phyloP scores from a whole-genome alignment of 2,797 vertebrate species.

The Parotocinclus haroldoi region DNA sequence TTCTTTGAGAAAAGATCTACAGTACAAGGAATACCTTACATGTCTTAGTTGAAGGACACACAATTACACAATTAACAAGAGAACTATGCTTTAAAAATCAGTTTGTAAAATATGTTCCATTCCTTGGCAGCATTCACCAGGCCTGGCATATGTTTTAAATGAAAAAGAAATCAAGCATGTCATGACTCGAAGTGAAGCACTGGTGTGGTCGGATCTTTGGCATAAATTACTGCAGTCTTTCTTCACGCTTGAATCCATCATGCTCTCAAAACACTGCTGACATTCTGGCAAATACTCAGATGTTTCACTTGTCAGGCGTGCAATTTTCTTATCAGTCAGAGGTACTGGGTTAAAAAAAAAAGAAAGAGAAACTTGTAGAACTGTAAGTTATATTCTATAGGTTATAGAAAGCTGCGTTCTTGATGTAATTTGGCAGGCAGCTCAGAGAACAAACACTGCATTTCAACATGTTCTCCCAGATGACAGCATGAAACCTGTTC shows the following conservation, averaged over 20 bases:
- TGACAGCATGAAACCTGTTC: not conserved
- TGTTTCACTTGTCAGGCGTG: not conserved
- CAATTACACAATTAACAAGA: conserved; percentile 2
- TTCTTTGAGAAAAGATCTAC: conserved; percentile 35
- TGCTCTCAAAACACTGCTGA: not conserved
- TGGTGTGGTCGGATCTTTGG: conserved; percentile 23
- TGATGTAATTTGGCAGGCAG: not conserved
- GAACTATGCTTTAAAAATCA: too few species aligned
- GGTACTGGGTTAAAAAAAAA: too few species aligned
- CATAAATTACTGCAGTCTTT: not conserved
- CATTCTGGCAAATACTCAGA: conserved; percentile 7
- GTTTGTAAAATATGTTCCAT: too few species aligned
- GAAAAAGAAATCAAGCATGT: not conserved
- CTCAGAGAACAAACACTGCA: not conserved
- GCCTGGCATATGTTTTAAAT: not conserved
- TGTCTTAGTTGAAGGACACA: conserved; percentile 20
- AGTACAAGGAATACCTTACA: conserved; percentile 32
- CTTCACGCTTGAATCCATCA: not conserved
- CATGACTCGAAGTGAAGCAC: conserved; percentile 7
- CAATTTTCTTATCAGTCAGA: too few species aligned
- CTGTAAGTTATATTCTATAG: not conserved
- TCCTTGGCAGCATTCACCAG: not conserved
- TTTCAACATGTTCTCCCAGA: not conserved
- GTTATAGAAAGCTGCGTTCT: not conserved
- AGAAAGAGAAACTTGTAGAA: not conserved